These are phyloP conservation scores for Hoplostethus mediterraneus DNA, from an alignment of 2,797 vertebrate species.

Conservation along the genomic window DNA sequence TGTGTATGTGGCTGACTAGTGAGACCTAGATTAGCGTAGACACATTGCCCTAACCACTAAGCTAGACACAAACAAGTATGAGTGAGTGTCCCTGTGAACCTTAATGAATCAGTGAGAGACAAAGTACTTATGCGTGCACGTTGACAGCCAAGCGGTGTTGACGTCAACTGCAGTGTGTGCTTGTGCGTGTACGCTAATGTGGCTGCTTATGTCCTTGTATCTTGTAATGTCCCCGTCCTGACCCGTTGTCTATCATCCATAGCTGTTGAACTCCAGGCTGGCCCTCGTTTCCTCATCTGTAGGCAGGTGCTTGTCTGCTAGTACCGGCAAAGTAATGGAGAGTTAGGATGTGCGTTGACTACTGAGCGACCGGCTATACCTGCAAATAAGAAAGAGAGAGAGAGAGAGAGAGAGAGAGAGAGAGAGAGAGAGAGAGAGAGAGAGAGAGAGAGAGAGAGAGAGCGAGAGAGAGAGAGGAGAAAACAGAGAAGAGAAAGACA, in stretches of 20 bases:
- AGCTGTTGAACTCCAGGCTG: constrained; percentile 54
- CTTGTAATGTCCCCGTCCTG: constrained; percentile 48
- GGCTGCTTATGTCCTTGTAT: constrained; percentile 38
- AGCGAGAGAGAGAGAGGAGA: not conserved
- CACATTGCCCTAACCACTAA: not conserved
- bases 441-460: constrained; percentile 1
- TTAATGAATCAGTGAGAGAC: not conserved
- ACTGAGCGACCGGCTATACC: constrained; percentile 44
- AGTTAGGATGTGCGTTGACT: constrained; percentile 55
- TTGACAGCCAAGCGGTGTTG: not conserved
- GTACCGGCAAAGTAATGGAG: constrained; percentile 69
- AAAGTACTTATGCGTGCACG: not conserved
- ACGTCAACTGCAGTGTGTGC: constrained; percentile 8
- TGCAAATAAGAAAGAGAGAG: constrained; percentile 36
- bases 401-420: not conserved
- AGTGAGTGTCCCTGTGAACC: not conserved
- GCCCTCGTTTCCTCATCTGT: constrained; percentile 63
- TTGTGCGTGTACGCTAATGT: constrained; percentile 28
- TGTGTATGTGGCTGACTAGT: not conserved
- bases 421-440: constrained; percentile 8
- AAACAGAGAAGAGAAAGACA: not conserved
- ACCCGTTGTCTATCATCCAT: constrained; percentile 56
- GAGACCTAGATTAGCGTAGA: not conserved
- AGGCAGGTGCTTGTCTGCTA: constrained; percentile 63
- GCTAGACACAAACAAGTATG: no score